Base-by-base conservation (phyloP, 35 echinoderm and acorn worm species). In the Stichopus chloronotus region DNA sequence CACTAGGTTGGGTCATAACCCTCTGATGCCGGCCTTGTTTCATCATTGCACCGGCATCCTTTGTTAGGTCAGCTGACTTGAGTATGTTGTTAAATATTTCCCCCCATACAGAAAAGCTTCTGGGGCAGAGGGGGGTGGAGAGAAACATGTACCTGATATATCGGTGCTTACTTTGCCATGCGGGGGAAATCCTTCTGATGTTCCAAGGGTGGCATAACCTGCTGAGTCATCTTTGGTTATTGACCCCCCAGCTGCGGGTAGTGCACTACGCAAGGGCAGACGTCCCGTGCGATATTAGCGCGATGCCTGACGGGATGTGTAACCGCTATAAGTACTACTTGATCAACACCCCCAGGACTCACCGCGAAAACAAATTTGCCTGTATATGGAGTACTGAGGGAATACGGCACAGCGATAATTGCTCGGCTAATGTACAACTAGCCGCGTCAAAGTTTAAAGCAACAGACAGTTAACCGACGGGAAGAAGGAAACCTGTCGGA, bases 211-310 rank as follows among this genome's bases (percentile, higher is more conserved):
- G 57, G n/a, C n/a, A 85, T 85, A 85, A 85, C 56, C 6, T 85
- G 82, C 82, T 85, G 82, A 85, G 82, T 85, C 82, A 85, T 85
- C 54, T 56, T 85, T 85, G 82, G 82, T 85, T 85, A 85, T 85
- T 85, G 82, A 85, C 82, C 82, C 57, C 82, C 69, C n/a, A 53
- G 5, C 53, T 82, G 79, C 7, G 1, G 53, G 79, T 82, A 55
- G 79, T 82, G 52, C 79, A 82, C 53, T 14, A 17, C 14, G 13
- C 24, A 23, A 43, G 82, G 21, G 14, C 14, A 85, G 82, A 57
- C 55, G 22, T 85, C 82, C 82, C 82, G 10, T 53, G 57, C 57
- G 82, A 85, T 85, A 85, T 59, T 85, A 85, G 52, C 82, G 82
- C 82, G 58, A 85, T 85, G 55, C 56, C 82, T 85, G 55, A 85